Conservation (phyloP, 2,113 vertebrate species). For the Sporophila hypoxantha region DNA sequence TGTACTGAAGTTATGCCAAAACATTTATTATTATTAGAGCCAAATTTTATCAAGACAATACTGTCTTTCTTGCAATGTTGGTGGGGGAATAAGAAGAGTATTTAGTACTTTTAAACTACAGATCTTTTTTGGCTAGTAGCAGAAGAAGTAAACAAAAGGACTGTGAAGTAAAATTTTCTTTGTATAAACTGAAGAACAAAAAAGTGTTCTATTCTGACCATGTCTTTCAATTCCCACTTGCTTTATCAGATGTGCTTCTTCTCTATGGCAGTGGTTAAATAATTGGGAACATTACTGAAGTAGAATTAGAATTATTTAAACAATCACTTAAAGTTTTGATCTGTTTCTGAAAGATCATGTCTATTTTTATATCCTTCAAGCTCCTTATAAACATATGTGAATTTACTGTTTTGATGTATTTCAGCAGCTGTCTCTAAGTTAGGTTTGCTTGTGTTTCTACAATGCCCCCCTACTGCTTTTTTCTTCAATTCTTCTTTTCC, state of each 20-base stretch:
- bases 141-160: neutral
- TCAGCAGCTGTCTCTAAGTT: neutral
- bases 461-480: fast-evolving
- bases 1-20: neutral
- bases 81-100: neutral
- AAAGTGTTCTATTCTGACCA: neutral
- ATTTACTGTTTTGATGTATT: neutral
- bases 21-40: neutral
- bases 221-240: neutral
- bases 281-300: neutral
- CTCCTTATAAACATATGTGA: neutral
- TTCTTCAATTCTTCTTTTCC: neutral
- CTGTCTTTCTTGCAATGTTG: neutral
- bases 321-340: neutral
- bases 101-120: neutral
- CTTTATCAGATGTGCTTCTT: neutral
- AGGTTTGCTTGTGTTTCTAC: neutral
- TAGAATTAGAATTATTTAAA: neutral
- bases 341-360: neutral
- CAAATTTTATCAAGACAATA: neutral
- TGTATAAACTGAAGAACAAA: neutral
- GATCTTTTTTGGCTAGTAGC: neutral
- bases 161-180: neutral
- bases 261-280: neutral
- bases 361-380: neutral